Conservation (phyloP, 2,113 vertebrate genomes). For the Toxotes jaculatrix region DNA sequence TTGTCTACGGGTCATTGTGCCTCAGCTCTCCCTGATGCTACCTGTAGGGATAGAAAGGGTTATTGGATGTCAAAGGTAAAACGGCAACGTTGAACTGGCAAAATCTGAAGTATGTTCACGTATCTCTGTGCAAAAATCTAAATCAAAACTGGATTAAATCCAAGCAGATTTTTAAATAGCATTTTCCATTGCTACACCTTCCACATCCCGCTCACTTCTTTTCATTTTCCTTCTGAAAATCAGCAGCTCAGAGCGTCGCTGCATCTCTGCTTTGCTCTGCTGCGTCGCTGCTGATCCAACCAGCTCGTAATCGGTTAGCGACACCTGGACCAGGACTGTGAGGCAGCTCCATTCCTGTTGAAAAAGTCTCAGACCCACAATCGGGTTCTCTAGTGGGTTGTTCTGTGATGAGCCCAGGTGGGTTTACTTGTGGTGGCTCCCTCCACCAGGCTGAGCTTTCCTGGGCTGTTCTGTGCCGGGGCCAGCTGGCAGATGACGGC, state of each 20-base stretch:
- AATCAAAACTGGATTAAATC: no score
- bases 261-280: neutral
- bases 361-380: neutral
- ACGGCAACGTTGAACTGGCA: no score
- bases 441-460: neutral
- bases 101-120: no score
- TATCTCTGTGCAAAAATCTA: no score
- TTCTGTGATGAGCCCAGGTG: neutral
- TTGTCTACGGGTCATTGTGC: no score
- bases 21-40: no score
- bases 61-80: no score
- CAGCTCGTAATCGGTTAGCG: constrained; percentile 48
- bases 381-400: neutral
- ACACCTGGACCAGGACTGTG: constrained; percentile 26
- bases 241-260: neutral
- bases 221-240: constrained; percentile 6
- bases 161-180: neutral
- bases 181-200: no score
- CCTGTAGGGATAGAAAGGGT: no score
- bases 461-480: neutral
- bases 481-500: constrained; percentile 48
- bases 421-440: neutral
- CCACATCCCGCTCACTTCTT: neutral
- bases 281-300: neutral
- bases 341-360: neutral